Percentiles rank a stretch among this genome's conserved stretches.
Conservation (phyloP, 2,888 invertebrate genomes). For the Linnaemya vulpina region DNA sequence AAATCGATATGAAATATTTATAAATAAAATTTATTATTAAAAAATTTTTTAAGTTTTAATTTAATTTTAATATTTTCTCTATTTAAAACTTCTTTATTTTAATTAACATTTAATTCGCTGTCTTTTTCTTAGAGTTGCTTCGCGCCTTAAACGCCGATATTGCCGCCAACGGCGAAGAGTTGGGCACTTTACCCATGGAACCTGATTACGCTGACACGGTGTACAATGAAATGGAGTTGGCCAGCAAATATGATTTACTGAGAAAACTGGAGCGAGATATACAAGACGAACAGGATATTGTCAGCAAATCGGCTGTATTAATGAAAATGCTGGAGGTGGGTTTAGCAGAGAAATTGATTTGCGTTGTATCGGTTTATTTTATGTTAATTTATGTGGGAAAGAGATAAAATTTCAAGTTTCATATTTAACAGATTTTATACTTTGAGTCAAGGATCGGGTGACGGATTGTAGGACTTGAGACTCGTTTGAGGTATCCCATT, state of each 20-base stretch:
- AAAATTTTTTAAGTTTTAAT: no score
- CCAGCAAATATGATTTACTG: slow-evolving; percentile 79
- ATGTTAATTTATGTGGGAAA: no score
- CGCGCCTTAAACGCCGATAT: slow-evolving; percentile 79
- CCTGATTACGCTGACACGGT: slow-evolving; percentile 80
- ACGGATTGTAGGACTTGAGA: no score
- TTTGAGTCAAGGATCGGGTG: no score
- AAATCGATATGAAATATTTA: no score
- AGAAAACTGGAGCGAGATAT: slow-evolving; percentile 81
- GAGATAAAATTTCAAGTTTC: no score
- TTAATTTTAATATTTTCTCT: no score
- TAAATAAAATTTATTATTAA: no score
- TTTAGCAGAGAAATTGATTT: not conserved
- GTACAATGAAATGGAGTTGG: slow-evolving; percentile 79
- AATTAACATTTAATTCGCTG: not conserved
- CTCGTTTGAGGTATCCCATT: no score
- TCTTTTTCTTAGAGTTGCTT: slow-evolving; percentile 76
- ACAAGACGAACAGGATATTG: slow-evolving; percentile 81
- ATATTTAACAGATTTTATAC: no score
- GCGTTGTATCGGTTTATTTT: no score
- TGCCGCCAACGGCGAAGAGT: slow-evolving; percentile 73
- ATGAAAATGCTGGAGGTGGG: slow-evolving; percentile 82
- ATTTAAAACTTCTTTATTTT: no score
- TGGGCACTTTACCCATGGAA: slow-evolving; percentile 74
- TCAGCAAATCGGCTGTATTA: slow-evolving; percentile 81